A percentile compares a stretch with the other conserved stretches of the same genome.
These are phyloP conservation scores for Chrysotoxum bicinctum DNA, from an alignment of 2,888 invertebrate genomes.

Conservation along the genomic window DNA sequence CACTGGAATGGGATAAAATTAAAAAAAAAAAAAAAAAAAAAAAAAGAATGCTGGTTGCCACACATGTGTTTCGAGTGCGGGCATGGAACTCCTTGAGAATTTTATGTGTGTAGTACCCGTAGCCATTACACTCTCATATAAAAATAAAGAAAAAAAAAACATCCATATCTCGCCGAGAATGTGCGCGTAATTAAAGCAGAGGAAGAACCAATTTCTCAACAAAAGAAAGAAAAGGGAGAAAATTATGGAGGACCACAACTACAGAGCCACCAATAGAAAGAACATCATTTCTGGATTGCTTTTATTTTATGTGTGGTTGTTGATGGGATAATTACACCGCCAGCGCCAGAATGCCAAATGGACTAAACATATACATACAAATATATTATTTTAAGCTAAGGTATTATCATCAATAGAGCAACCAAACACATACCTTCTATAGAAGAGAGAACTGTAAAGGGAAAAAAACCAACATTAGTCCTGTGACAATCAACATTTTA, in stretches of 20 bases:
- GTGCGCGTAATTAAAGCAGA: slow-evolving; percentile 64
- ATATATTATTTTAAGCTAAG: slow-evolving; percentile 9
- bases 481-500: slow-evolving; percentile 68
- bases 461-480: slow-evolving; percentile 38
- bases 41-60: slow-evolving; percentile 43
- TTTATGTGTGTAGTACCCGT: slow-evolving; percentile 2
- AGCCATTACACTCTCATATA: slow-evolving; percentile 12
- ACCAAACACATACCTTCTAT: background rate
- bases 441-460: background rate
- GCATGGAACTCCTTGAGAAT: slow-evolving; percentile 46
- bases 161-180: slow-evolving; percentile 32
- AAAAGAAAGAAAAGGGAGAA: slow-evolving; percentile 19
- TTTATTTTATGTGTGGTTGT: background rate
- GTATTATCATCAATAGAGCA: slow-evolving; percentile 34
- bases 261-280: background rate
- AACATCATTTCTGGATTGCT: slow-evolving; percentile 42
- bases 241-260: slow-evolving; percentile 20
- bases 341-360: slow-evolving; percentile 19
- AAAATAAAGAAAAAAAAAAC: background rate
- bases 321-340: slow-evolving; percentile 49
- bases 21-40: background rate
- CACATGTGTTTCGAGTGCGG: slow-evolving; percentile 54
- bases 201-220: slow-evolving; percentile 62
- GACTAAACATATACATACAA: slow-evolving; percentile 9
- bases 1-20: slow-evolving; percentile 31